Conservation (phyloP, 2,797 vertebrate species). For the Molossus alvarezi region DNA sequence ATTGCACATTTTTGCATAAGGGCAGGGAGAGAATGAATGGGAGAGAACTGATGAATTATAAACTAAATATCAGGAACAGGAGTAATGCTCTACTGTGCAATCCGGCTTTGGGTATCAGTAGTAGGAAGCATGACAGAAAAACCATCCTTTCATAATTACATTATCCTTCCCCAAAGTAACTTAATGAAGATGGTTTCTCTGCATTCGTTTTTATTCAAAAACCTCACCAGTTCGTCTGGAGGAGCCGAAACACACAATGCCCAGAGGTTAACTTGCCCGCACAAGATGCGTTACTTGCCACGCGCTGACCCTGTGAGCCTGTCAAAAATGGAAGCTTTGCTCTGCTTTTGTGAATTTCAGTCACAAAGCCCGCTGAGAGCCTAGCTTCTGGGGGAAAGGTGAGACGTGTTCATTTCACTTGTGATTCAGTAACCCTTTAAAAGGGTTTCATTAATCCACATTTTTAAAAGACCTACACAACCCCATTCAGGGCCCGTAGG, state of each 20-base stretch:
- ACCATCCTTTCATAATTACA: not conserved
- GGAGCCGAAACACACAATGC: not conserved
- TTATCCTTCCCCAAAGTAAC: conserved; percentile 18
- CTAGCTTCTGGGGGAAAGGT: conserved; percentile 20
- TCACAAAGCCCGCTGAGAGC: not conserved
- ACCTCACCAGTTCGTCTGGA: not conserved
- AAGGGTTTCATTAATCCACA: conserved; percentile 35
- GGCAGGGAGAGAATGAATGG: not conserved
- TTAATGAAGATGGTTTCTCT: conserved; percentile 24
- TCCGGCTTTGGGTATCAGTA: not conserved
- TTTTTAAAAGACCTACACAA: conserved; percentile 52
- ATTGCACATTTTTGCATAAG: not conserved
- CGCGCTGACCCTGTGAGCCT: not conserved
- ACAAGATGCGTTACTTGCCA: not conserved
- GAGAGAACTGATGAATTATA: not conserved
- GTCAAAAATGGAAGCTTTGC: conserved; percentile 20
- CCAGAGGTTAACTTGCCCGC: not conserved
- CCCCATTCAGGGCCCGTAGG: not conserved
- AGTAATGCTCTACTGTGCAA: not conserved
- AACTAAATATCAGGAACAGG: not conserved
- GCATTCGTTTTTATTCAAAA: conserved; percentile 44
- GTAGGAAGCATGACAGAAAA: not conserved
- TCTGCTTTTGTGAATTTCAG: conserved; percentile 44
- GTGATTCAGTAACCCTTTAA: conserved; percentile 26
- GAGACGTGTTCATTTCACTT: not conserved